Evolutionary conservation across 2,113 vertebrate species (phyloP), one percentile per base, ranked within the genome.

Genomic region (Phalacrocorax brasilianus): DNA sequence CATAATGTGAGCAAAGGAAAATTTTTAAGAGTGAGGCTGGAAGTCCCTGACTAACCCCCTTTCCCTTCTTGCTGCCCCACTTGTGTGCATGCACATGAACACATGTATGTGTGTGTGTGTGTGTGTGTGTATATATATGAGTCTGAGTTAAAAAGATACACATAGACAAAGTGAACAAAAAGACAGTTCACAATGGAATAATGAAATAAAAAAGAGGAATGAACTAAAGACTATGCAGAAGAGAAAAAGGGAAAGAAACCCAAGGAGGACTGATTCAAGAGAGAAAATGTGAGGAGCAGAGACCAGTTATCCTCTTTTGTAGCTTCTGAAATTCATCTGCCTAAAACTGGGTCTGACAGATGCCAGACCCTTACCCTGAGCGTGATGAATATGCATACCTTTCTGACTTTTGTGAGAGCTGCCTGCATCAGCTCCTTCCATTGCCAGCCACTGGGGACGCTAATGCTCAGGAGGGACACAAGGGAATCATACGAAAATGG

Each of bases 21-120:
- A 56, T 28, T 78, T 75, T 75, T 20, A 49, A 70, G 65, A 72
- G n/a, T 4, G 24, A 73, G 27, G 10, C 44, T 91, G n/a, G 21
- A 88, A 87, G 24, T 68, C 19, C 59, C 45, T 78, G 65, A 33
- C 17, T 71, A 74, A 53, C 3, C 5, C 5, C 6, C 30, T 19
- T 19, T 12, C 17, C 0, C 1, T 7, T 42, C 65, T 59, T 59
- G 22, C 52, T 74, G 4, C 35, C 27, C 21, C 6, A 33, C 40
- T 67, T 78, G 28, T 58, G 21, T 62, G 9, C 0, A 0, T 32
- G 27, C 33, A 62, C 0, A 1, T 1, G 4, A 80, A 49, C 33
- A 49, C 4, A 22, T 5, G 6, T 38, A 38, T 42, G 11, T 44
- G 42, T 44, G 42, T 44, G 14, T 44, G 14, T 42, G 14, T 42